Conservation (phyloP, 2,113 vertebrate genomes). For the Rousettus leschenaultii region DNA sequence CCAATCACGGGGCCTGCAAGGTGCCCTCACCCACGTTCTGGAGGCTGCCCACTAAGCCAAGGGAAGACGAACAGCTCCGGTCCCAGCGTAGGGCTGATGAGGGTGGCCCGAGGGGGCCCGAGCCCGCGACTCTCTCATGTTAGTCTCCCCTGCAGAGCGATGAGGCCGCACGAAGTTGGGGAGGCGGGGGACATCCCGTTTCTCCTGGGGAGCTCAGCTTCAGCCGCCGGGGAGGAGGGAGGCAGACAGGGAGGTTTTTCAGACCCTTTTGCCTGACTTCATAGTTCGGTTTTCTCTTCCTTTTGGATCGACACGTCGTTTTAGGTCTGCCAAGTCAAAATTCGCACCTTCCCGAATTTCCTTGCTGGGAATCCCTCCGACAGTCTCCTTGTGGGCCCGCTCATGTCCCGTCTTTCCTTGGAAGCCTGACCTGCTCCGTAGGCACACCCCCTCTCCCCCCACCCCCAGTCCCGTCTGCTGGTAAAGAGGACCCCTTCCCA, state of each 20-base stretch:
- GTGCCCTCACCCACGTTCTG: background rate
- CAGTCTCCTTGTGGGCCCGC: accelerated
- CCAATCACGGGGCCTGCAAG: background rate
- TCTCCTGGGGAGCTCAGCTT: background rate
- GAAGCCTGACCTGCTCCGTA: accelerated
- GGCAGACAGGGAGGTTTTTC: background rate
- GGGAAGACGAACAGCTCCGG: constrained; percentile 2
- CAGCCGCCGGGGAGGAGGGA: background rate
- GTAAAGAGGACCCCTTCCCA: background rate
- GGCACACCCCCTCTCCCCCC: background rate
- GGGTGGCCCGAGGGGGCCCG: background rate
- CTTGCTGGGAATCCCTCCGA: background rate
- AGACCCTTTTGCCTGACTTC: background rate
- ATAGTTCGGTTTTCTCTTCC: background rate
- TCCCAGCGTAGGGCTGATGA: background rate
- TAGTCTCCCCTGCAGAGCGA: background rate
- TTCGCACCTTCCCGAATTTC: too few relatives aligned
- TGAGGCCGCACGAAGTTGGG: accelerated
- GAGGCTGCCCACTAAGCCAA: background rate
- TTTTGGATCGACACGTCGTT: background rate
- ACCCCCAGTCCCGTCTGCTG: background rate
- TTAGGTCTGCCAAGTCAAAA: background rate
- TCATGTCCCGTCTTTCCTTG: accelerated
- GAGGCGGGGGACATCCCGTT: accelerated
- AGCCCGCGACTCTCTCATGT: background rate